Evolutionary conservation across 2,113 vertebrate genomes (phyloP), one percentile per base, ranked within the genome.

Genomic region (Prietella phreatophila): DNA sequence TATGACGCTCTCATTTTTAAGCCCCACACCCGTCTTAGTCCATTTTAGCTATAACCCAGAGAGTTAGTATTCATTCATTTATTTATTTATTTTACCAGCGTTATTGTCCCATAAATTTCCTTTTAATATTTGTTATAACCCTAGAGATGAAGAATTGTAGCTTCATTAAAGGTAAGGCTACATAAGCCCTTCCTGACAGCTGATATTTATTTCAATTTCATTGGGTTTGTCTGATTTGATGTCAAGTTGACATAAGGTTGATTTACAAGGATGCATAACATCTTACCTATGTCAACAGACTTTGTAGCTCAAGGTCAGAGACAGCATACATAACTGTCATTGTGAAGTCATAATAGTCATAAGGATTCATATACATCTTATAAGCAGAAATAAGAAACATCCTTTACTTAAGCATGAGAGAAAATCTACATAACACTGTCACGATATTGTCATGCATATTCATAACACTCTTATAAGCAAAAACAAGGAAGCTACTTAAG

Each of bases 21-120:
- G n/a, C n/a, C 9, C 47, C 8, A 8, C 47, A 8, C 14, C 81
- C 33, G 14, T 81, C 20, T 61, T 87, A 85, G 69, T 89, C 76
- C 56, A 58, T 42, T 78, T 56, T 67, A 20, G 1, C 80, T n/a
- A 81, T 80, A 84, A 80, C 39, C 76, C 55, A 71, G 42, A 83
- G 75, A 27, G 76, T 33, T 42, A 5, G 13, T 71, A 2, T 9
- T 8, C 20, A 7, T 39, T 39, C 39, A 1, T 17, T n/a, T 11
- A 25, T 67, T 65, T 11, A 25, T 30, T 67, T 30, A 2, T 33
- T 33, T 15, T 2, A 7, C 1, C 67, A 17, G 1, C 33, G 39
- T 42, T 42, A 42, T 42, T 42, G 39, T 42, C 39, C 3, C 39
- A 2, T 33, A 20, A 36, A 36, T 36, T 36, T 36, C 36, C 1